Percentiles rank a stretch among this genome's conserved stretches.
Conservation (phyloP, 2,797 vertebrate species). For the Emys orbicularis region DNA sequence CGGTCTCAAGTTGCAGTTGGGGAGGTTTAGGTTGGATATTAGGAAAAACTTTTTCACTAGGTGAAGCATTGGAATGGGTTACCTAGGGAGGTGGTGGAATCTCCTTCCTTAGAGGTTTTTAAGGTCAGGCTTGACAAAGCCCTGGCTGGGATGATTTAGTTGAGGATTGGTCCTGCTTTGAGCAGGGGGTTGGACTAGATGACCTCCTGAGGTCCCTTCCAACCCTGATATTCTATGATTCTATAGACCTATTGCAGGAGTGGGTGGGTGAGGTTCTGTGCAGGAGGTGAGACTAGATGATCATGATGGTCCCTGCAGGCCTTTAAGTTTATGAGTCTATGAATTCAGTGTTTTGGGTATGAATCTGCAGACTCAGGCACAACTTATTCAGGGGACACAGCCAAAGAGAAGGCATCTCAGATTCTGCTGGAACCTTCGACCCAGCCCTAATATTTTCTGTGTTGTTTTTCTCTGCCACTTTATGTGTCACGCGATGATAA, state of each 20-base stretch:
- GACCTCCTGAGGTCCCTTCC: too few species aligned
- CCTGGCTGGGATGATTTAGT: too few species aligned
- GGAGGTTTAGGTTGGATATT: too few species aligned
- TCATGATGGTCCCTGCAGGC: neutral
- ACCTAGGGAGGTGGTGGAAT: too few species aligned
- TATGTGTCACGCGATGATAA: neutral
- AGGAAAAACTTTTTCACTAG: too few species aligned
- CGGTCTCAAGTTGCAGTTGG: too few species aligned
- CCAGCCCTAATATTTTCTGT: neutral
- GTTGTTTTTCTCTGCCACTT: neutral
- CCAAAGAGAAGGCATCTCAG: neutral
- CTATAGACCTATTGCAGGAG: neutral
- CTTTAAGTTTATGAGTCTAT: neutral
- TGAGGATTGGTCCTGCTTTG: too few species aligned
- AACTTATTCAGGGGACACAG: neutral
- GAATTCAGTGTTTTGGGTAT: neutral
- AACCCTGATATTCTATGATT: too few species aligned
- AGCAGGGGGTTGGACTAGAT: too few species aligned
- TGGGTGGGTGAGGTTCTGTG: neutral
- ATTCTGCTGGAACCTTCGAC: neutral
- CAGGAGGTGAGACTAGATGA: neutral
- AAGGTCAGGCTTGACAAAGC: too few species aligned
- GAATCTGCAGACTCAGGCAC: neutral
- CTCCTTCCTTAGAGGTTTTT: too few species aligned
- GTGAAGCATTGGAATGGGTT: too few species aligned